These are phyloP conservation scores for Dexiosoma caninum DNA, from an alignment of 2,888 invertebrate genomes.

Conservation along the genomic window DNA sequence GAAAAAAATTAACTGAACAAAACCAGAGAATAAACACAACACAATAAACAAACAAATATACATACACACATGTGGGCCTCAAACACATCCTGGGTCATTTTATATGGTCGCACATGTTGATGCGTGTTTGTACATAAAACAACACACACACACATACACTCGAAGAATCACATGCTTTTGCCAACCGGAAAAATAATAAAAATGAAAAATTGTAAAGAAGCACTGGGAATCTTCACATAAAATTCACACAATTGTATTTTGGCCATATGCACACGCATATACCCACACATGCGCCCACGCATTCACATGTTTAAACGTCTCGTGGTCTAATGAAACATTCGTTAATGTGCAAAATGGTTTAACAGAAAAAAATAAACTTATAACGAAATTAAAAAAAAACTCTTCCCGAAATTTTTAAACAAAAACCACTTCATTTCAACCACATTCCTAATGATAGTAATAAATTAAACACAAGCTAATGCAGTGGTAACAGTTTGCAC, in stretches of 20 bases:
- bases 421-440: conserved; percentile 56
- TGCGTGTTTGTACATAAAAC: conserved; percentile 12
- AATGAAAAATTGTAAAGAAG: conserved; percentile 20
- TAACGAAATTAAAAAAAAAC: not conserved
- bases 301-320: not conserved
- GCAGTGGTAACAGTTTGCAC: not conserved
- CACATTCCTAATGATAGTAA: conserved; percentile 55
- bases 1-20: conserved; percentile 15
- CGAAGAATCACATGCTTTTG: not conserved
- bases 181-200: not conserved
- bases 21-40: conserved; percentile 20
- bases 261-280: not conserved
- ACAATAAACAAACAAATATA: not conserved
- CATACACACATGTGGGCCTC: not conserved
- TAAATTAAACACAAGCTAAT: conserved; percentile 54
- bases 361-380: not conserved
- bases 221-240: not conserved
- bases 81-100: no score
- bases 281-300: not conserved
- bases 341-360: conserved; percentile 34
- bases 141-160: not conserved
- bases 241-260: not conserved
- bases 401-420: not conserved
- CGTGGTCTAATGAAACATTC: conserved; percentile 45
- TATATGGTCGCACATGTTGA: conserved; percentile 52